Conservation (phyloP, 2,113 vertebrate species). For the Greenwoodochromis staneri region DNA sequence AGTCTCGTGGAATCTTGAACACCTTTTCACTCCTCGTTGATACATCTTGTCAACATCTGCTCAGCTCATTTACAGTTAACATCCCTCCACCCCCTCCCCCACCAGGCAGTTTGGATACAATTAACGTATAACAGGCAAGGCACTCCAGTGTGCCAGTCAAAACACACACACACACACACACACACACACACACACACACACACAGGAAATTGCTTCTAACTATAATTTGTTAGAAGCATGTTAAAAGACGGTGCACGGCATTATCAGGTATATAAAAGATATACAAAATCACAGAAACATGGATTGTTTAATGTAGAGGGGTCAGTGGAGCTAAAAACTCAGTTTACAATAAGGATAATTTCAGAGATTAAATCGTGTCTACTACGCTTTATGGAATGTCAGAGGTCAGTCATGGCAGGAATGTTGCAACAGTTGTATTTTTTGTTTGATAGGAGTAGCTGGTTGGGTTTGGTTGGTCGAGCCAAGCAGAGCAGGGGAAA, state of each 20-base stretch:
- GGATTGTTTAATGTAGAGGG: background rate
- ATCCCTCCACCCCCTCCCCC: background rate
- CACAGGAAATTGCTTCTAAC: background rate
- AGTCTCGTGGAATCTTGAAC: background rate
- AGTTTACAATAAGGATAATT: background rate
- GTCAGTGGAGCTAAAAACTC: background rate
- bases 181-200: background rate
- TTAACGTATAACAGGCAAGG: constrained; percentile 30
- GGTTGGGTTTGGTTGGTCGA: background rate
- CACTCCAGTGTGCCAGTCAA: background rate
- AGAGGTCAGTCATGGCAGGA: background rate
- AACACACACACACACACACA: background rate
- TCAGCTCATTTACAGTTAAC: constrained; percentile 40
- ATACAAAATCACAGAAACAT: background rate
- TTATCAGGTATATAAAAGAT: background rate
- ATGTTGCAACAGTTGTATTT: background rate
- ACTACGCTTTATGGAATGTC: background rate
- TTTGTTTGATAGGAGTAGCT: background rate
- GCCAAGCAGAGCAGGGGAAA: background rate
- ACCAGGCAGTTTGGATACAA: constrained; percentile 50
- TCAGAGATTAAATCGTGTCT: background rate
- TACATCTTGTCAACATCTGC: constrained; percentile 57
- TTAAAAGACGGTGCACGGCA: background rate
- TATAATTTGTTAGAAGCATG: background rate
- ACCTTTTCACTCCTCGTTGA: background rate